These are phyloP conservation scores for Ariolimax columbianus DNA, from an alignment of 2,888 invertebrate species.

Conservation along the genomic window DNA sequence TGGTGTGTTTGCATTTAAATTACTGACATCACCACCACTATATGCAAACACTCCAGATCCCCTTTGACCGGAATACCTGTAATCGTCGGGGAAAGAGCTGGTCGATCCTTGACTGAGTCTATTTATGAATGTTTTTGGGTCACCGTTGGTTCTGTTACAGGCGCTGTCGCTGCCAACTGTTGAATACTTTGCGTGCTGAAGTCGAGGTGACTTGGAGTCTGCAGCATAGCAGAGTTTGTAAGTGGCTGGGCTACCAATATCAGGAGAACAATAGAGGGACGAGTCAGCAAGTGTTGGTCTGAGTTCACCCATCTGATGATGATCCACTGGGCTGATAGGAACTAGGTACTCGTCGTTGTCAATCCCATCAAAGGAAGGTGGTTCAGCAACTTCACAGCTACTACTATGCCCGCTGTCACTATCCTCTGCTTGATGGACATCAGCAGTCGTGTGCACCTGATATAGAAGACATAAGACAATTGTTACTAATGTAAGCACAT, in stretches of 20 bases:
- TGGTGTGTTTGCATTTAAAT: background rate
- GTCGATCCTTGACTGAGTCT: slow-evolving; percentile 12
- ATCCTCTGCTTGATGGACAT: slow-evolving; percentile 69
- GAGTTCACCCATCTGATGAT: background rate
- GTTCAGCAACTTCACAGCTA: slow-evolving; percentile 61
- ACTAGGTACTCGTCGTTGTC: slow-evolving; percentile 72
- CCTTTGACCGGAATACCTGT: slow-evolving; percentile 2
- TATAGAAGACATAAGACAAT: background rate
- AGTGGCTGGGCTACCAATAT: background rate
- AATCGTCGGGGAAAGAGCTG: slow-evolving; percentile 15
- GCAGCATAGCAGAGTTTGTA: background rate
- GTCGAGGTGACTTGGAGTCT: background rate
- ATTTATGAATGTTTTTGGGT: background rate
- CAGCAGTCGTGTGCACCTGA: slow-evolving; percentile 63
- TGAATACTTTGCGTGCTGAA: background rate
- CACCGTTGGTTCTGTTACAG: background rate
- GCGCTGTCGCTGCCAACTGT: background rate
- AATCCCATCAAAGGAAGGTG: slow-evolving; percentile 1
- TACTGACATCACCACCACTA: background rate
- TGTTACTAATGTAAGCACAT: background rate
- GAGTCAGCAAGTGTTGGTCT: background rate
- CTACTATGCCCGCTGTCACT: slow-evolving; percentile 73
- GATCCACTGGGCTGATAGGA: slow-evolving; percentile 53
- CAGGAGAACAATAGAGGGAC: background rate
- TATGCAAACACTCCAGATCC: slow-evolving; percentile 9